phyloP scores from a whole-genome alignment of 2,888 invertebrate genomes.

The Carcina quercana region DNA sequence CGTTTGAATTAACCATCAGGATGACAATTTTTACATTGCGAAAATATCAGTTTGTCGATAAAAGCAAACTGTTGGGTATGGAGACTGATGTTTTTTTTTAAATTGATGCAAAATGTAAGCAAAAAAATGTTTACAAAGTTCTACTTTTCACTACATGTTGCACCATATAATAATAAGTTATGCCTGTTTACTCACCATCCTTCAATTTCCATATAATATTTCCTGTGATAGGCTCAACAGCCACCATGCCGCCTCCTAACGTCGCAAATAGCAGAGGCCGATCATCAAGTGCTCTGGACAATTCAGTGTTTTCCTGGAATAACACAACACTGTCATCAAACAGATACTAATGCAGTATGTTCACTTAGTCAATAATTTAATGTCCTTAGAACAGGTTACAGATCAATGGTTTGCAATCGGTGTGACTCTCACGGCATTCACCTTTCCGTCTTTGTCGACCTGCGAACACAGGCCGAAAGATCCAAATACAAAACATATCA shows the following conservation, averaged over 20 bases:
- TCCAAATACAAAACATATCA: constrained; percentile 44
- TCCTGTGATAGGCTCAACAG: constrained; percentile 90
- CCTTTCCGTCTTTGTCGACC: constrained; percentile 52
- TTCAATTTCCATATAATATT: constrained; percentile 92
- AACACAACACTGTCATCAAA: not conserved
- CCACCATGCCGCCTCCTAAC: constrained; percentile 92
- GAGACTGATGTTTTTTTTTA: too few species aligned
- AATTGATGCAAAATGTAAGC: too few species aligned
- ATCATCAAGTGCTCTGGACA: constrained; percentile 80
- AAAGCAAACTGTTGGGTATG: too few species aligned
- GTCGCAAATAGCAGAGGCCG: constrained; percentile 91
- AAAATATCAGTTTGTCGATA: too few species aligned
- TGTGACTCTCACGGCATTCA: constrained; percentile 29
- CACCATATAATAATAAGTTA: too few species aligned
- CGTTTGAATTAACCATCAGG: too few species aligned
- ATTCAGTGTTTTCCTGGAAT: constrained; percentile 75
- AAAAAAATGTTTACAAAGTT: too few species aligned
- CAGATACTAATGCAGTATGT: not conserved
- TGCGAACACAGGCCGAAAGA: constrained; percentile 41
- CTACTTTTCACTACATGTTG: too few species aligned
- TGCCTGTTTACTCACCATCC: constrained; percentile 85
- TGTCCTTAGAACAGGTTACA: constrained; percentile 15
- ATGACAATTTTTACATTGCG: too few species aligned
- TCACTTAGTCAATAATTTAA: constrained; percentile 14
- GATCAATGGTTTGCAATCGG: constrained; percentile 31